Evolutionary conservation across 1,140 invertebrate genomes (phyloP), one percentile per base, ranked within the genome.

Genomic region (Meloidogyne floridensis): DNA sequence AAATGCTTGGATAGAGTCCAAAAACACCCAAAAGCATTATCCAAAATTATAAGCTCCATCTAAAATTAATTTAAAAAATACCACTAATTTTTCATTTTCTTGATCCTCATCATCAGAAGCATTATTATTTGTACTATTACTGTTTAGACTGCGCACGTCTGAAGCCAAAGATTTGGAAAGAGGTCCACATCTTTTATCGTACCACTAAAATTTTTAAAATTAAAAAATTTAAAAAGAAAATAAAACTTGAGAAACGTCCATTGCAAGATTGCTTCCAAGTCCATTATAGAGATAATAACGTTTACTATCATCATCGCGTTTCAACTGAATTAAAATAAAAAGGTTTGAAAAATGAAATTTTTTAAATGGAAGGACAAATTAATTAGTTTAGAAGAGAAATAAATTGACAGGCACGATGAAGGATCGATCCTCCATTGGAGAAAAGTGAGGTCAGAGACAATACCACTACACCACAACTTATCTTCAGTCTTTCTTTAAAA

Each of bases 281-380:
- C 59, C 59, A 65, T 65, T 65, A 65, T 65, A 65, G 59, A 65
- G 59, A 65, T 65, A 65, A 65, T 65, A 65, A 65, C 59, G 59
- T 8, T 65, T 65, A 0, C 59, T 11, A 1, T 65, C 59, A 18
- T 65, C 59, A 18, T 65, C 59, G 5, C n/a, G 59, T 11, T 65
- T 65, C n/a, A 65, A 65, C 59, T 65, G 6, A 65, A 65, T 7
- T 75, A 11, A 47, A 53, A 32, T 32, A 32, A 32, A 32, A 32
- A 32, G 32, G 32, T 32, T 32, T 32, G 32, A 32, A 32, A 32
- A 32, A 32, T 32, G 32, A 32, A 32, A 32, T 32, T 32, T 32
- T 32, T 32, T 32, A 32, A 32, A 32, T 32, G 32, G 32, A 32
- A 32, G 32, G 32, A 32, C 32, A 32, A 32, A 32, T 32, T 32